These are phyloP conservation scores for Brachionus calyciflorus DNA, from an alignment of 1,140 invertebrate genomes.

Conservation along the genomic window DNA sequence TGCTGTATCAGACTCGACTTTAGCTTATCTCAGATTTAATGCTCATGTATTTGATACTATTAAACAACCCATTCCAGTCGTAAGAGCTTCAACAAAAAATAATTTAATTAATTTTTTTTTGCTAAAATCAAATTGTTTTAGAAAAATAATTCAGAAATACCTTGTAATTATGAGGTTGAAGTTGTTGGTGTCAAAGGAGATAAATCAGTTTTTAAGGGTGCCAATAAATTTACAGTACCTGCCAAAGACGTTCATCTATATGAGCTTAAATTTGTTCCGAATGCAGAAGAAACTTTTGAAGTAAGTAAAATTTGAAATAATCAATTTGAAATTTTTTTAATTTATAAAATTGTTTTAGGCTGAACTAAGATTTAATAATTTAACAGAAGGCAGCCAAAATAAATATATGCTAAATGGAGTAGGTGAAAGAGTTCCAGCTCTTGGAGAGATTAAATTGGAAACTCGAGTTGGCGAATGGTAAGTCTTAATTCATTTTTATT, in stretches of 20 bases:
- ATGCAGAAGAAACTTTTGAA: conserved; percentile 34
- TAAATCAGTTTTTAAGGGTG: conserved; percentile 20
- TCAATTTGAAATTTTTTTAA: neutral
- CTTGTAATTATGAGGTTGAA: conserved; percentile 33
- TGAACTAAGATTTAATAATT: conserved; percentile 28
- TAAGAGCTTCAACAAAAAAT: too few relatives aligned
- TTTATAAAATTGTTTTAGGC: neutral
- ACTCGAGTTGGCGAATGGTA: conserved; percentile 43
- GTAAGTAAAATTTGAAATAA: neutral
- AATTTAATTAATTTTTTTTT: too few relatives aligned
- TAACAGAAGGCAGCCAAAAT: neutral
- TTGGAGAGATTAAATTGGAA: conserved; percentile 43
- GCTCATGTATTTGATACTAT: conserved; percentile 57
- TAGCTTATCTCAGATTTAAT: conserved; percentile 48
- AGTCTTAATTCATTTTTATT: neutral
- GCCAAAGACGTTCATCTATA: conserved; percentile 22
- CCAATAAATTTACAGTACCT: neutral
- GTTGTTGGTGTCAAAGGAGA: neutral
- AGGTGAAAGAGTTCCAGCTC: conserved; percentile 8
- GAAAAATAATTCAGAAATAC: conserved; percentile 28
- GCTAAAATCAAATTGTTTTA: conserved; percentile 8
- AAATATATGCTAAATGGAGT: conserved; percentile 21
- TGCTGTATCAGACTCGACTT: conserved; percentile 14
- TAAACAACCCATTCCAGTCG: conserved; percentile 58
- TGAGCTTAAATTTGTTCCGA: conserved; percentile 22